Conservation (phyloP, 2,113 vertebrate genomes). For the Chaetura pelagica region DNA sequence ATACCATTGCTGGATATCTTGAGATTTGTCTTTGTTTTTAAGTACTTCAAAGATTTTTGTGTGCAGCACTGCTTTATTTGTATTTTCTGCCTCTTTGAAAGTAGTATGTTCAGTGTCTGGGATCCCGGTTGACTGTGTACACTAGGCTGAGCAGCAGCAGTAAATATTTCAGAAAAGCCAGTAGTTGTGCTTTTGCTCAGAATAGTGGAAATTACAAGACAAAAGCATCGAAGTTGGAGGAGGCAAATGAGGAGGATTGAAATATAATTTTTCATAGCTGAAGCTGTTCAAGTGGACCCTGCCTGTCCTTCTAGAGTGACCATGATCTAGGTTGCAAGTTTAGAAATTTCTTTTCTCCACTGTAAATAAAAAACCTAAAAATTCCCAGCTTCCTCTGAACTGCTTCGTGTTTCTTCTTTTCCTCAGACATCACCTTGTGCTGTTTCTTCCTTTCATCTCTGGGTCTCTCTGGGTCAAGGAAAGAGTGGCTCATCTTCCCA, state of each 20-base stretch:
- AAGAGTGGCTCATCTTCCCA: not conserved
- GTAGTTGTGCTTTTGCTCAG: not conserved
- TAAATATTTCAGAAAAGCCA: not conserved
- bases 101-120: not conserved
- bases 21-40: not conserved
- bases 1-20: not conserved
- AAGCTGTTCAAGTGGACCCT: not conserved
- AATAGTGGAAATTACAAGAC: not conserved
- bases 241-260: not conserved
- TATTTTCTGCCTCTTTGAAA: constrained; percentile 7
- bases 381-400: not conserved
- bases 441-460: not conserved
- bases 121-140: not conserved
- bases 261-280: not conserved
- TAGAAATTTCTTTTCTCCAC: not conserved
- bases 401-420: not conserved
- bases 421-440: not conserved
- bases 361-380: not conserved
- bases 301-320: not conserved
- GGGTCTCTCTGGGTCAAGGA: not conserved
- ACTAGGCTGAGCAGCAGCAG: not conserved
- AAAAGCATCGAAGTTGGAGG: not conserved
- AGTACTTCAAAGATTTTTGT: not conserved
- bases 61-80: not conserved
- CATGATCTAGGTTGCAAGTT: not conserved